Evolutionary conservation across 2,888 invertebrate species (phyloP), one percentile per base, ranked within the genome.

Genomic region (Eupithecia abbreviata): DNA sequence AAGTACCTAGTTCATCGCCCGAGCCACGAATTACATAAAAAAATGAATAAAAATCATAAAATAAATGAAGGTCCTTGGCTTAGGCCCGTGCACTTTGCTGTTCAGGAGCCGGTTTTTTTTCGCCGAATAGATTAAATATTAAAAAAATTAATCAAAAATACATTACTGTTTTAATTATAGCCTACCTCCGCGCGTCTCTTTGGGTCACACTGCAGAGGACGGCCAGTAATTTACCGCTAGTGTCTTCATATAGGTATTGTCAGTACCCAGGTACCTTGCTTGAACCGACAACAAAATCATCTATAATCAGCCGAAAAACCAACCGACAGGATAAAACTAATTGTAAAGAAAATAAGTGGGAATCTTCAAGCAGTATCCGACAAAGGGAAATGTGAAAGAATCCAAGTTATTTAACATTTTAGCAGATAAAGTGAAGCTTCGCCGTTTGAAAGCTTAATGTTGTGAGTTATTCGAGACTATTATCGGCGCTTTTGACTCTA

Each of bases 371-470:
- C 13, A 42, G 15, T 41, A 41, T 42, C 42, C 69, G 49, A 74
- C 73, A 67, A n/a, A 68, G 18, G 41, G 58, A 74, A 71, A 72
- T 72, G 74, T 45, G 9, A 69, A 72, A 77, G 68, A 77, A 71
- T 77, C n/a, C 43, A 15, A 30, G 68, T 69, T 70, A 67, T 74
- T 71, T 3, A 58, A 9, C 71, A 71, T 72, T 73, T 55, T 2
- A 62, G 76, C 71, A 68, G 45, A 72, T 77, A 71, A 77, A 74
- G 43, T 62, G 12, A 49, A 47, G 66, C 47, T 71, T 71, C 51
- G n/a, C 13, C 42, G n/a, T 58, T 58, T 71, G 45, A n/a, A 66
- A 77, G 66, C 15, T 42, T 66, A 42, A 15, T 42, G 66, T 15
- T 42, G 42, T 18, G 6, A 66, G 42, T 15, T 58, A 62, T 62